Conservation (phyloP, 2,797 vertebrate species). For the Cirrhinus mrigala region DNA sequence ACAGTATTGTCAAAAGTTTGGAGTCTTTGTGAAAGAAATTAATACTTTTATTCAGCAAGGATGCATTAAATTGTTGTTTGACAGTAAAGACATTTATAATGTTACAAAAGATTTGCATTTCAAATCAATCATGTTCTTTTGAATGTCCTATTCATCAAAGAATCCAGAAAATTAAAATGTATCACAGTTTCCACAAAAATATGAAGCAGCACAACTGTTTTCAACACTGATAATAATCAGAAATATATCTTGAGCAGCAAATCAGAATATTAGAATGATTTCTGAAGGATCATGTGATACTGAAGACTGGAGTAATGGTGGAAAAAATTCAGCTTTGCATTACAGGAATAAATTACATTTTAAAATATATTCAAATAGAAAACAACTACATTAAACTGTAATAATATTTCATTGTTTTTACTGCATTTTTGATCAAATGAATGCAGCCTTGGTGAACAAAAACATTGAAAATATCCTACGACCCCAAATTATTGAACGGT, state of each 20-base stretch:
- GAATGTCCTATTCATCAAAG: not conserved
- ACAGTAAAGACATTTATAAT: not conserved
- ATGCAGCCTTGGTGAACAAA: not conserved
- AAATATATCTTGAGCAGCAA: not conserved
- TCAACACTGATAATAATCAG: not conserved
- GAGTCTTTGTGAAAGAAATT: not conserved
- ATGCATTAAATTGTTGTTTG: not conserved
- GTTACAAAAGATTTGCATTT: not conserved
- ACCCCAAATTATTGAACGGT: not conserved
- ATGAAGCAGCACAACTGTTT: too few species aligned
- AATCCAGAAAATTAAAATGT: not conserved
- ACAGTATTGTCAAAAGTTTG: not conserved
- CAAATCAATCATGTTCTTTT: not conserved
- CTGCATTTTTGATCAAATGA: not conserved
- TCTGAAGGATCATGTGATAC: not conserved
- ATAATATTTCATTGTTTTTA: not conserved
- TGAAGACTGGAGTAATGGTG: not conserved
- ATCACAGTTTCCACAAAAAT: not conserved
- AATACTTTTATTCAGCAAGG: not conserved
- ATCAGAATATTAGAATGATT: not conserved
- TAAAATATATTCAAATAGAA: not conserved
- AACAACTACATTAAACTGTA: not conserved
- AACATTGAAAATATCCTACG: not conserved
- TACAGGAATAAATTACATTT: not conserved
- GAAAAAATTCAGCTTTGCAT: not conserved